Evolutionary conservation across 1,140 invertebrate genomes (phyloP), one percentile per base, ranked within the genome.

Genomic region (Glomeris maerens): DNA sequence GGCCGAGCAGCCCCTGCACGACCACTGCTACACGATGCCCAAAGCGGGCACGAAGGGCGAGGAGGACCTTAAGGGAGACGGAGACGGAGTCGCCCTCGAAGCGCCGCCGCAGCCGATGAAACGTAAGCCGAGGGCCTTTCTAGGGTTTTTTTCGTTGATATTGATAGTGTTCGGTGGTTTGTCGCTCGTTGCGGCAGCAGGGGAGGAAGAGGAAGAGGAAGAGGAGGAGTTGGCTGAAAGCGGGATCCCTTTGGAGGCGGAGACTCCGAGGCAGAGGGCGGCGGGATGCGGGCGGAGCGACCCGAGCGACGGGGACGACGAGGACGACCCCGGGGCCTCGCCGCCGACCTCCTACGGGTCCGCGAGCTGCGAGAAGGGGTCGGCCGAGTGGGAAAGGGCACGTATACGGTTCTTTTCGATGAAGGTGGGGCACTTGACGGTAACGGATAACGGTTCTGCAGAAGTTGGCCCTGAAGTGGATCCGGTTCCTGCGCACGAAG

Each of bases 391-490:
- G 49, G 49, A 50, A 45, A 50, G 40, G 41, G 49, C 36, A 45
- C 21, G 26, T 22, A 28, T 22, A 42, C 5, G 17, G 5, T 7
- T 4, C 5, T 42, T 42, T 42, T 21, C 25, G 17, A 7, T 5
- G 10, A 7, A 10, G 10, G 20, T 5, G 5, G 20, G 17, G 20
- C 25, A 42, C 10, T 36, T 36, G 31, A 36, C 10, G 10, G 31
- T 36, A 13, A 13, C 31, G 10, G 23, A 20, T 44, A 10, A 44
- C 7, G 10, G 7, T 44, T 10, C n/a, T 7, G 3, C 22, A 50
- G 48, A 50, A 61, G 55, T 49, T 64, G 21, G 69, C 69, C 21
- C 53, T 70, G 44, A 64, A 63, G 52, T 69, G 56, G 47, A 72
- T 72, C 25, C 50, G 62, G 25, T 64, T 65, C 40, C 49, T 70